Evolutionary conservation across 2,797 vertebrate species (phyloP), one percentile per base, ranked within the genome.

Genomic region (Tympanoctomys barrerae): DNA sequence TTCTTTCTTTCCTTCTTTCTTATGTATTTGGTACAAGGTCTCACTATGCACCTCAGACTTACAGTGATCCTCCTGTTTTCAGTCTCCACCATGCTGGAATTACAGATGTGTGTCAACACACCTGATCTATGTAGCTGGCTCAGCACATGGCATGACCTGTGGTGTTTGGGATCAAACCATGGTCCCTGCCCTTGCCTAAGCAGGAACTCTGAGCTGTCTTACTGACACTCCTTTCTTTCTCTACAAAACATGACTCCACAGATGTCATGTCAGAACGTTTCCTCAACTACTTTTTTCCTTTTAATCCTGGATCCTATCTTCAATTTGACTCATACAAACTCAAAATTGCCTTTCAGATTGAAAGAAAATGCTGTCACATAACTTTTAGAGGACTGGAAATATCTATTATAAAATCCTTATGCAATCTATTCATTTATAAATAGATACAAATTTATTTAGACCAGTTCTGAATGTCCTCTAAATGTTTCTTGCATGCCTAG

Each of bases 401-500:
- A 16, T 71, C 62, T 59, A 28, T 49, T 49, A 52, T 68, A 78
- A 84, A 93, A 89, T 33, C 13, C 46, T 71, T 46, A 42, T 13
- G 31, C 9, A 77, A 21, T 49, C 16, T 6, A 61, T 49, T 73
- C 22, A 79, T 52, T 86, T 54, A 49, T 24, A 77, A 57, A 79
- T 78, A 12, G 81, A 68, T 21, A 71, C 70, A n/a, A 89, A 70
- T 28, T 36, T 31, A 83, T 49, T 64, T 24, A 19, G 19, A 46
- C 14, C n/a, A 73, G 28, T 91, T 62, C 6, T 46, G 9, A 89
- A 33, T 46, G 16, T 28, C 28, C 73, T 3, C 8, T 57, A 46
- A 42, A 8, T 28, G 1, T 26, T 57, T n/a, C 11, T 31, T 0
- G 49, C 0, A n/a, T 5, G 1, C 13, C 16, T 89, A 33, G 8